Evolutionary conservation across 2,888 invertebrate species (phyloP).

Genomic region (Tridacna gigas): DNA sequence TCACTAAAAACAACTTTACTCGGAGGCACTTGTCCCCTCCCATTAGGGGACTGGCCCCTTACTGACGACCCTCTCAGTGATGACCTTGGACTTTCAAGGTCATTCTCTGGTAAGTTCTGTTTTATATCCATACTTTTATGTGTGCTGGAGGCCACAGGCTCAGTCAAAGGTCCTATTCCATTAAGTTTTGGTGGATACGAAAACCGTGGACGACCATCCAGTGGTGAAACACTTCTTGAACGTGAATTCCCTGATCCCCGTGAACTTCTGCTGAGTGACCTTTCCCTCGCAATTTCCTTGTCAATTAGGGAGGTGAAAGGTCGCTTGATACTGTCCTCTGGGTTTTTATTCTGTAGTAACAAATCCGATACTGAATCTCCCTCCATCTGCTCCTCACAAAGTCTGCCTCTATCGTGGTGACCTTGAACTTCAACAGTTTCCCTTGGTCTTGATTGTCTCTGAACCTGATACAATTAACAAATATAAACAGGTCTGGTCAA

Average conservation of each 20-base stretch:
- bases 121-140: constrained; percentile 77
- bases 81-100: constrained; percentile 65
- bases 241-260: constrained; percentile 43
- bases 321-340: constrained; percentile 51
- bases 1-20: constrained; percentile 69
- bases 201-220: constrained; percentile 55
- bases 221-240: constrained; percentile 50
- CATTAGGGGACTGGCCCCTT: constrained; percentile 36
- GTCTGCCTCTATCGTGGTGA: neutral
- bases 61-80: constrained; percentile 47
- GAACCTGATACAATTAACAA: neutral
- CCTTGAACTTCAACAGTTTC: neutral
- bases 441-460: constrained; percentile 38
- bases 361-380: constrained; percentile 48
- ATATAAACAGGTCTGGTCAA: neutral
- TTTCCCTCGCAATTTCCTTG: constrained; percentile 70
- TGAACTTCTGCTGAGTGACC: constrained; percentile 58
- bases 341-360: constrained; percentile 40
- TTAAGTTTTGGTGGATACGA: constrained; percentile 52
- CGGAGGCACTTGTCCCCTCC: constrained; percentile 17
- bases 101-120: constrained; percentile 61
- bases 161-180: constrained; percentile 67
- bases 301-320: constrained; percentile 72
- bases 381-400: constrained; percentile 20
- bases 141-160: constrained; percentile 79